phyloP scores from a whole-genome alignment of 2,888 invertebrate species.

The Gonocerus acuteangulatus region DNA sequence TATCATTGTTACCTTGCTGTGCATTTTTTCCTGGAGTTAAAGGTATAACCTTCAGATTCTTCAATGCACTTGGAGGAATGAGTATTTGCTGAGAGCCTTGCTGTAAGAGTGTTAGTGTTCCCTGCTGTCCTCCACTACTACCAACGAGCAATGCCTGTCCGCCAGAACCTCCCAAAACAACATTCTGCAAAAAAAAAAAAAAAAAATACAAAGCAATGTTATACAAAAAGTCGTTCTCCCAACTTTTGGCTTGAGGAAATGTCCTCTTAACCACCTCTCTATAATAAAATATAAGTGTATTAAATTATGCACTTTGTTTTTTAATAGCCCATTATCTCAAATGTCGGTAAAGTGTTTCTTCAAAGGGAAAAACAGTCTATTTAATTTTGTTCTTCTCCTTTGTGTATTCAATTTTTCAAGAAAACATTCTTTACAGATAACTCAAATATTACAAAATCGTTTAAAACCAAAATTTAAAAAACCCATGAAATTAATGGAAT shows the following conservation, averaged over 20 bases:
- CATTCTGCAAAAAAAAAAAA: constrained; percentile 36
- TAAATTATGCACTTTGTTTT: no score
- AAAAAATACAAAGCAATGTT: neutral
- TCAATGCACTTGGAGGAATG: constrained; percentile 55
- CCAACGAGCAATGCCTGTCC: constrained; percentile 36
- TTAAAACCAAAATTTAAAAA: no score
- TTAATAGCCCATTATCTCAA: no score
- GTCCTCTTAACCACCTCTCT: no score
- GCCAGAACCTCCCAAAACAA: constrained; percentile 38
- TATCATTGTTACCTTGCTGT: constrained; percentile 31
- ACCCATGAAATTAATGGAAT: no score
- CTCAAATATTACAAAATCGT: no score
- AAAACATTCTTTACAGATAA: no score
- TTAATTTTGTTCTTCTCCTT: no score
- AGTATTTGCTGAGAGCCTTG: constrained; percentile 50
- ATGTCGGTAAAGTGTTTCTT: no score
- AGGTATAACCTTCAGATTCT: constrained; percentile 56
- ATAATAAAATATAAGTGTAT: no score
- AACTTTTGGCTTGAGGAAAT: neutral
- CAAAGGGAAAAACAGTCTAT: no score
- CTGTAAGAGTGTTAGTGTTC: constrained; percentile 39
- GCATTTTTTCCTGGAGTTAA: constrained; percentile 30
- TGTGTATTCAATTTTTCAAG: no score
- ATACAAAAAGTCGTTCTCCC: neutral
- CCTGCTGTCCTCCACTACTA: constrained; percentile 34